phyloP scores from a whole-genome alignment of 1,140 invertebrate genomes.

The Drosophila hydei region DNA sequence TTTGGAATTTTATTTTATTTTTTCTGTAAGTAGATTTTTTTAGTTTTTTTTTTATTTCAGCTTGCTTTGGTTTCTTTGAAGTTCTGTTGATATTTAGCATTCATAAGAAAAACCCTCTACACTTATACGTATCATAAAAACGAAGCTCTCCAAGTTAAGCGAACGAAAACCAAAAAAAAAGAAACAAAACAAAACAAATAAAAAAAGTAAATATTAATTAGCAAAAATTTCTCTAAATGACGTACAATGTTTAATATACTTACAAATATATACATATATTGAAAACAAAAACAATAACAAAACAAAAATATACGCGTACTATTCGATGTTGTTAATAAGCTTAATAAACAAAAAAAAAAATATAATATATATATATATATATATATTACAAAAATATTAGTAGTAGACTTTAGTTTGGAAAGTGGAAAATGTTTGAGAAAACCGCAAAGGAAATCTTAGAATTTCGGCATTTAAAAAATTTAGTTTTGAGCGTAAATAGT shows the following conservation, averaged over 20 bases:
- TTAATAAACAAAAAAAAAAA: constrained; percentile 48
- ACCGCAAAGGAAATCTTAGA: constrained; percentile 11
- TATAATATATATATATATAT: constrained; percentile 1
- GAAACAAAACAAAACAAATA: constrained; percentile 51
- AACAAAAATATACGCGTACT: constrained; percentile 64
- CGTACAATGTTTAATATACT: constrained; percentile 75
- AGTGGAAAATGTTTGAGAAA: constrained; percentile 7
- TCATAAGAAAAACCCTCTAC: constrained; percentile 60
- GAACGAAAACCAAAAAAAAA: constrained; percentile 60
- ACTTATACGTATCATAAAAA: constrained; percentile 82
- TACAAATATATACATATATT: constrained; percentile 43
- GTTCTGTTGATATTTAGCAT: constrained; percentile 31
- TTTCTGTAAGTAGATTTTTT: constrained; percentile 13
- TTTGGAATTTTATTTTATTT: constrained; percentile 28
- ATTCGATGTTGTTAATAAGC: constrained; percentile 82
- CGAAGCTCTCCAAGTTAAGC: constrained; percentile 78
- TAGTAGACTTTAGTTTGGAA: constrained; percentile 72
- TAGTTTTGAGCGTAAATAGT: constrained; percentile 75
- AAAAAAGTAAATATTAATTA: constrained; percentile 71
- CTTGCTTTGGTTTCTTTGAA: constrained; percentile 11
- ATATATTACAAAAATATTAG: constrained; percentile 43
- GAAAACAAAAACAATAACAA: constrained; percentile 47
- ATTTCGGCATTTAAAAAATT: constrained; percentile 52
- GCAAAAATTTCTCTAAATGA: constrained; percentile 79
- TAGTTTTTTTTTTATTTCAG: constrained; percentile 36